Evolutionary conservation across 2,888 invertebrate species (phyloP), one percentile per base, ranked within the genome.

Genomic region (Automeris io): DNA sequence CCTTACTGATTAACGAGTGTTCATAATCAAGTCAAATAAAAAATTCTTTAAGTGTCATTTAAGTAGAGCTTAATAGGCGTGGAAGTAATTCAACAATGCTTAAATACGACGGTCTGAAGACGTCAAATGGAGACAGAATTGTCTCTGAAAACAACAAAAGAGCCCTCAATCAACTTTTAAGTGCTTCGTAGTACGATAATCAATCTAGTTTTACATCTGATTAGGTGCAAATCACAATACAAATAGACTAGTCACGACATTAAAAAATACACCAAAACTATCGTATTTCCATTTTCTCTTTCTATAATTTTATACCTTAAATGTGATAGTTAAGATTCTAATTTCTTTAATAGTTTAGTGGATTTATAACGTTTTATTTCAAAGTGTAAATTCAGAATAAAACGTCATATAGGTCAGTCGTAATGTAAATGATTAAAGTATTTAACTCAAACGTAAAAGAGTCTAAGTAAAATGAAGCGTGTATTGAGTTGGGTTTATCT

Each of bases 191-290:
- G 68, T 62, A 64, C 64, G 69, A 81, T 77, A 81, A 81, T 83
- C 79, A 81, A 83, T 86, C 82, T 78, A 80, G 79, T 79, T 77
- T 79, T 72, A 78, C 75, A 81, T 77, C 72, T 73, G 74, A 86
- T 83, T 82, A 82, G 74, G 81, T 81, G 81, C 79, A 83, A 85
- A 85, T 81, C 77, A 81, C 79, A 77, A 73, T 75, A 78, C 79
- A 82, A 82, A 85, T 80, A 79, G 75, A 73, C 67, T 54, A 62
- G 78, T 85, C 83, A 86, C 86, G 86, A 83, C 55, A 54, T 40
- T 36, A 50, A 60, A 49, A 40, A 35, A 11, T 18, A 25, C 16
- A 23, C 8, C 8, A 26, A 34, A 31, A 18, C 6, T 21, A 18
- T 22, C 23, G 18, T 39, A 22, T 22, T 13, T 29, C 18, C 34